Conservation (phyloP, 2,113 vertebrate genomes). For the Ramphastos sulfuratus region DNA sequence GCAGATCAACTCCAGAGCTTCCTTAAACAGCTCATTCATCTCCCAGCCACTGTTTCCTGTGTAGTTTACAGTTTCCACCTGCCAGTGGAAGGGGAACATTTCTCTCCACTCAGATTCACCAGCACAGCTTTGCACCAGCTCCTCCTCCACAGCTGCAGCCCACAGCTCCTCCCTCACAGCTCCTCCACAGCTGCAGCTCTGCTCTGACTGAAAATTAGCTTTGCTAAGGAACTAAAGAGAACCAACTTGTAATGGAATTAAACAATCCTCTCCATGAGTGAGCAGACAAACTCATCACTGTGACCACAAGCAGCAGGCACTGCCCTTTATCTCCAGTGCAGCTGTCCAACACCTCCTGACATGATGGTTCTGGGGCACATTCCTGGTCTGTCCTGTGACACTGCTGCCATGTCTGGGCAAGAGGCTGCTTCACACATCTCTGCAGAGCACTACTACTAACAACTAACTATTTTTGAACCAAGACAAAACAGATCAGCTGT, state of each 20-base stretch:
- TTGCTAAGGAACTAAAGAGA: neutral
- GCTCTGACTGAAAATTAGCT: neutral
- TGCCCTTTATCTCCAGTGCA: neutral
- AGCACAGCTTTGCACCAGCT: neutral
- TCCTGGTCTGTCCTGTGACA: neutral
- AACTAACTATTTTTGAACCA: neutral
- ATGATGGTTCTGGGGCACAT: neutral
- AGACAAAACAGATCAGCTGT: too few species aligned
- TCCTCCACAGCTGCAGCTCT: neutral
- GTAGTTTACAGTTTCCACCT: neutral
- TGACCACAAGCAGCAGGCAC: neutral
- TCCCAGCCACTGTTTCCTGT: neutral
- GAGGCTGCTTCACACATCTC: accelerated
- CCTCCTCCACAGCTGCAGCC: neutral
- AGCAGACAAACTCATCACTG: neutral
- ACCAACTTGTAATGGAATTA: neutral
- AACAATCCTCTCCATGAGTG: neutral
- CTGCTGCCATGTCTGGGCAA: neutral
- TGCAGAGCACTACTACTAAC: neutral
- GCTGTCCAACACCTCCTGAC: neutral
- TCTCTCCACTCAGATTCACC: neutral
- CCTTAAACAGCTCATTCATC: neutral
- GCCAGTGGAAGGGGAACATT: neutral
- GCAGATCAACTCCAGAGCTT: neutral
- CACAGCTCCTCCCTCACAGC: neutral